These are phyloP conservation scores for Agapornis roseicollis DNA, from an alignment of 2,113 vertebrate species.

Conservation along the genomic window DNA sequence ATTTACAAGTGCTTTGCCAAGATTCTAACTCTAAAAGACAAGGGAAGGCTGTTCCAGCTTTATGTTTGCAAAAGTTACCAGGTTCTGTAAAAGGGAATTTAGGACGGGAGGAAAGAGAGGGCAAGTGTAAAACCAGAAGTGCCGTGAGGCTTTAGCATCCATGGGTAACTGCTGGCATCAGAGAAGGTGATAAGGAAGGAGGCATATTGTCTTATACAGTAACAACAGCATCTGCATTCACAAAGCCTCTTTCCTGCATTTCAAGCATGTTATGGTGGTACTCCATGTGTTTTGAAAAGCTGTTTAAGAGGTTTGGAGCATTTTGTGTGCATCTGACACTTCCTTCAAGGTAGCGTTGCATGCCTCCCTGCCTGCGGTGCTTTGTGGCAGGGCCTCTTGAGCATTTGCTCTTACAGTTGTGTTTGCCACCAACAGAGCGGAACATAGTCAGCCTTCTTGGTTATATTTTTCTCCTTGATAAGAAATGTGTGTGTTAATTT, in stretches of 20 bases:
- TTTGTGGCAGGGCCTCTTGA: not conserved
- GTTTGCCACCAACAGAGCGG: not conserved
- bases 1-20: not conserved
- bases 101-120: not conserved
- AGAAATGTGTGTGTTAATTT: constrained; percentile 30
- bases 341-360: not conserved
- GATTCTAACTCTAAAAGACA: not conserved
- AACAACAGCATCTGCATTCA: not conserved
- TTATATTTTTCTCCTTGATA: not conserved
- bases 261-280: not conserved
- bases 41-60: not conserved
- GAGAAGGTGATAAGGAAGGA: not conserved
- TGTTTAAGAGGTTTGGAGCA: not conserved
- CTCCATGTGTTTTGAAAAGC: not conserved
- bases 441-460: not conserved
- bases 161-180: not conserved
- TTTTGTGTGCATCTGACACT: not conserved
- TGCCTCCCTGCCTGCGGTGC: not conserved
- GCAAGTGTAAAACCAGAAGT: not conserved
- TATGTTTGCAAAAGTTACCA: not conserved
- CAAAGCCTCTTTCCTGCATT: not conserved
- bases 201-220: not conserved
- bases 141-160: not conserved
- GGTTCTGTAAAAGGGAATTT: constrained; percentile 2
- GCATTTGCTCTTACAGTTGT: not conserved